Conservation (phyloP, 2,797 vertebrate species). For the Eulemur albifrons region DNA sequence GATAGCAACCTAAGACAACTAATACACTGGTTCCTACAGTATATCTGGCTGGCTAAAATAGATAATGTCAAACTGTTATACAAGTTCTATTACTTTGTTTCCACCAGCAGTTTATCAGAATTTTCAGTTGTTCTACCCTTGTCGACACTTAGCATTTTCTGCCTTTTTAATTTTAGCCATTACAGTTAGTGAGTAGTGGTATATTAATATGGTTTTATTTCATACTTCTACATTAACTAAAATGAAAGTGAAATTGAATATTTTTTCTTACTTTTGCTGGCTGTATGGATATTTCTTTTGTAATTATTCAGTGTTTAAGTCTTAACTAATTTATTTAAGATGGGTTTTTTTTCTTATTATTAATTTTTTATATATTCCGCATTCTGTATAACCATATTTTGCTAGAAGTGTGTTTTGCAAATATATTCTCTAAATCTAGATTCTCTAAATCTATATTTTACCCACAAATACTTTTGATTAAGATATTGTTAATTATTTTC, state of each 20-base stretch:
- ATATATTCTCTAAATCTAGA: not conserved
- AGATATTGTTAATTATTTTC: not conserved
- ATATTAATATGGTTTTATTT: not conserved
- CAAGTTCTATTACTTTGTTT: not conserved
- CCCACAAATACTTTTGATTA: not conserved
- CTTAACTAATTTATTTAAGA: not conserved
- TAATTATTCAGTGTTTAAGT: not conserved
- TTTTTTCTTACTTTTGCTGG: not conserved
- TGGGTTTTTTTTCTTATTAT: not conserved
- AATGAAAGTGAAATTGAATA: not conserved
- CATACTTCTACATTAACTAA: not conserved
- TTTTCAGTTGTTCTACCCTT: not conserved
- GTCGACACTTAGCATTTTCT: not conserved
- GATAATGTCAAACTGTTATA: not conserved
- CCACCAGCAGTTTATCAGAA: not conserved
- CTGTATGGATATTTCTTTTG: not conserved
- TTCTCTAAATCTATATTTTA: not conserved
- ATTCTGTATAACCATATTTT: not conserved
- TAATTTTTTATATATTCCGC: not conserved
- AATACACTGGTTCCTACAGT: not conserved
- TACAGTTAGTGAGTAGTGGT: not conserved
- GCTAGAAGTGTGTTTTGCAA: not conserved
- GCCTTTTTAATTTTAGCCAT: not conserved
- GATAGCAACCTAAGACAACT: not conserved
- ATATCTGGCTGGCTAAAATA: not conserved